These are phyloP conservation scores for Nycteola revayana DNA, from an alignment of 2,888 invertebrate genomes.

Conservation along the genomic window DNA sequence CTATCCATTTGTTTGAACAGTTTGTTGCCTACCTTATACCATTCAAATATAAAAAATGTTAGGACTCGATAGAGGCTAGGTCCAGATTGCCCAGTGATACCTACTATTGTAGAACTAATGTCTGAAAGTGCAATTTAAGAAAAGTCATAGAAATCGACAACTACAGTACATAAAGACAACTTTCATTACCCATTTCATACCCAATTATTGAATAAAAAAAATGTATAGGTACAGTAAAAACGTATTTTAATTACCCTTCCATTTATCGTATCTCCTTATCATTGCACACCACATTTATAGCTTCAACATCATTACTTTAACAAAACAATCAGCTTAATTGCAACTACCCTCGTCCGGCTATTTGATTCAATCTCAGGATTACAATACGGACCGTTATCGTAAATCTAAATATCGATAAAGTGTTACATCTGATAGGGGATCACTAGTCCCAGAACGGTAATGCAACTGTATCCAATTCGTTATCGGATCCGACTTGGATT, in stretches of 20 bases:
- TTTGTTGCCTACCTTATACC: too few relatives aligned
- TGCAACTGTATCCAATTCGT: constrained; percentile 70
- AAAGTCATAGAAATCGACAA: too few relatives aligned
- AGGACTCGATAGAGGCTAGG: too few relatives aligned
- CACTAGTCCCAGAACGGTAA: constrained; percentile 48
- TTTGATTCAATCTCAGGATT: constrained; percentile 13
- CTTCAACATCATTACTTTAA: background rate
- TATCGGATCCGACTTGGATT: constrained; percentile 64
- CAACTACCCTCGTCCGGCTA: constrained; percentile 7
- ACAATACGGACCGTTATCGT: constrained; percentile 24
- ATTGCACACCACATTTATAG: background rate
- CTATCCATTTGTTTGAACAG: too few relatives aligned
- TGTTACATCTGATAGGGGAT: constrained; percentile 29
- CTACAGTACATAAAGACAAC: too few relatives aligned
- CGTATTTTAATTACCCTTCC: background rate
- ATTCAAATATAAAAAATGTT: too few relatives aligned
- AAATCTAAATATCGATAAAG: constrained; percentile 36
- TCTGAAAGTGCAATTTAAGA: too few relatives aligned
- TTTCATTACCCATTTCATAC: too few relatives aligned
- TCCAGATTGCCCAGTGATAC: too few relatives aligned
- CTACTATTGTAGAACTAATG: too few relatives aligned
- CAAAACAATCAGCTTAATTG: constrained; percentile 14
- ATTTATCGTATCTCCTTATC: constrained; percentile 1
- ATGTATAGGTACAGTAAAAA: too few relatives aligned
- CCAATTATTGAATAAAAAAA: too few relatives aligned